Evolutionary conservation across 2,888 invertebrate species (phyloP).

Genomic region (Trichogramma dendrolimi): DNA sequence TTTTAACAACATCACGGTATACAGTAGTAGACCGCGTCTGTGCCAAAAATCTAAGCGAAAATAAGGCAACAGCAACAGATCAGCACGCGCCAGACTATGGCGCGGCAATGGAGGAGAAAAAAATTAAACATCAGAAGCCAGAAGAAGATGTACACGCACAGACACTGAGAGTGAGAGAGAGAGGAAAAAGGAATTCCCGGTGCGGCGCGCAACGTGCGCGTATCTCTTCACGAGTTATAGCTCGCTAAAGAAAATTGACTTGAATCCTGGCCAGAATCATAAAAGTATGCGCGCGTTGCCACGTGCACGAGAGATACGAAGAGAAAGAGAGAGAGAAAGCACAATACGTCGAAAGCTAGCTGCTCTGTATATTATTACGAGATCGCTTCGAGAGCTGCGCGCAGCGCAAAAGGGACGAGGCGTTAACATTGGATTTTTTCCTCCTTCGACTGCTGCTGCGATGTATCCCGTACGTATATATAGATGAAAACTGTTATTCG

Average conservation of each 20-base stretch:
- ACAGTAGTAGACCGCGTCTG: no score
- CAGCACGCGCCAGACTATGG: no score
- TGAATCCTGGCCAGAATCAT: conserved; percentile 49
- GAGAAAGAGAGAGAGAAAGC: neutral
- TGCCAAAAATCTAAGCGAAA: no score
- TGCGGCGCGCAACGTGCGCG: conserved; percentile 28
- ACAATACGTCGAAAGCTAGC: conserved; percentile 3
- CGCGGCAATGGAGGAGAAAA: no score
- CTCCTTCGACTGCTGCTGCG: no score
- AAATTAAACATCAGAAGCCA: no score
- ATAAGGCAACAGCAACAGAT: no score
- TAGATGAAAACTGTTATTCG: neutral
- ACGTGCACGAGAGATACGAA: conserved; percentile 2
- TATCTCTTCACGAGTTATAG: conserved; percentile 36
- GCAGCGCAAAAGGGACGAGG: neutral
- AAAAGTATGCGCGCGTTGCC: conserved; percentile 37
- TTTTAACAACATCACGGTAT: no score
- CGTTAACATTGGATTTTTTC: neutral
- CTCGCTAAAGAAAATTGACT: conserved; percentile 49
- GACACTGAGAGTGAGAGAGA: no score
- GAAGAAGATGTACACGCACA: no score
- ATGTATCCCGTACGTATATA: neutral
- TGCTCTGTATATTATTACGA: neutral
- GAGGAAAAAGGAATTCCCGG: conserved; percentile 35
- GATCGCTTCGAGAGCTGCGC: no score